Base-by-base conservation (phyloP, 1,140 invertebrate species). In the Lamellibrachia luymesi region DNA sequence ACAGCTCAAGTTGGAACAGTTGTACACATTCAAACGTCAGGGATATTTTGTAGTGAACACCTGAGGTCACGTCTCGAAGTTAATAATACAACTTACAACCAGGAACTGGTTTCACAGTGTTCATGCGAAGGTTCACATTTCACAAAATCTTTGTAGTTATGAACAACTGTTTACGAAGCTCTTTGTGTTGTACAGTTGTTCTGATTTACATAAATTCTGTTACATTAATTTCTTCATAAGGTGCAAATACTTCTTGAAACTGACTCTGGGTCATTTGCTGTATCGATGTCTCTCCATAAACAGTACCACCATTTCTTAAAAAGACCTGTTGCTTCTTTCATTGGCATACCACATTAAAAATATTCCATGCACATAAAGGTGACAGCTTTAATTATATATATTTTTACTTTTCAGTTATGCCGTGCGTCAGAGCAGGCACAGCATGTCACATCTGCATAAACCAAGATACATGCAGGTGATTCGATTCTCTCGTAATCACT, bases 401-500 rank as follows among this genome's bases (percentile, higher is more conserved):
- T 22, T 17, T 56, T 56, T 80, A 17, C 64, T 80, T 80, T 22
- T 10, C 64, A 80, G 64, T 2, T 80, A 80, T 22, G 17, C 64
- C 4, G 64, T 80, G 64, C 64, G 13, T 22, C 64, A 80, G 64
- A 50, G 49, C 50, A n/a, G 25, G 17, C 92, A 92, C 49, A 91
- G 27, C 49, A 27, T 92, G 64, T 50, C 90, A 7, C 92, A 92
- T 51, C 80, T 92, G 27, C 27, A 92, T 25, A 92, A 90, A 25
- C 92, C 92, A 50, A 51, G 90, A 56, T 64, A 92, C 25, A 89
- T 92, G 56, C 56, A 92, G 92, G 92, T 92, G 56, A 92, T 4
- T 27, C 2, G 4, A 5, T 91, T 50, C 17, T 2, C 27, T 2
- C 10, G 51, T 91, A 50, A 91, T 91, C 90, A 91, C 51, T 50